Percentiles rank a stretch among this genome's conserved stretches.
These are phyloP conservation scores for Hippoglossus hippoglossus DNA, from an alignment of 2,797 vertebrate genomes.

Conservation along the genomic window DNA sequence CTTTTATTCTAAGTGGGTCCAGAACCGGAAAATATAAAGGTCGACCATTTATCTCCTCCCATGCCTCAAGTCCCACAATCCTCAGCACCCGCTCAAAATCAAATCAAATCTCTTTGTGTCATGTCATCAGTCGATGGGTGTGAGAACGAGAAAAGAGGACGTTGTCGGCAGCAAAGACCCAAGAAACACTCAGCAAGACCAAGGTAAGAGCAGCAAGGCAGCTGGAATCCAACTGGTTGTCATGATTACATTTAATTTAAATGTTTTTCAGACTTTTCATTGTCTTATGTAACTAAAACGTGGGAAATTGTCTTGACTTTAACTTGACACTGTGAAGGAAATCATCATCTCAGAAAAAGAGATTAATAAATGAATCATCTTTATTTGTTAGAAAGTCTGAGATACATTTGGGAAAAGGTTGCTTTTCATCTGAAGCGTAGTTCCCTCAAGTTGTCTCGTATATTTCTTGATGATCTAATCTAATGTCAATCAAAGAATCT, in stretches of 20 bases:
- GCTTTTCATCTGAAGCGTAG: not conserved
- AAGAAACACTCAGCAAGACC: constrained; percentile 34
- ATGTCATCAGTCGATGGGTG: constrained; percentile 69
- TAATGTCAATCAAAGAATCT: not conserved
- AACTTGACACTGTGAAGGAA: not conserved
- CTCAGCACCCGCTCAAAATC: constrained; percentile 61
- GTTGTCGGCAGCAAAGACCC: constrained; percentile 23
- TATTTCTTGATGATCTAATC: not conserved
- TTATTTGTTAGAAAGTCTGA: not conserved
- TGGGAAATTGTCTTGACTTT: too few relatives aligned
- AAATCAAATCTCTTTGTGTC: constrained; percentile 69
- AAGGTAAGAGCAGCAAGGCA: constrained; percentile 64
- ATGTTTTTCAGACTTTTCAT: too few relatives aligned
- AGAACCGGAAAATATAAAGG: accelerated
- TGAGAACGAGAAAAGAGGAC: constrained; percentile 67
- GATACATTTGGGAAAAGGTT: not conserved
- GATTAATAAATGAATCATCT: not conserved
- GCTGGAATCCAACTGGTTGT: not conserved
- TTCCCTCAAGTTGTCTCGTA: not conserved
- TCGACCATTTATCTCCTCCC: not conserved
- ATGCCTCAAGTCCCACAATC: constrained; percentile 18
- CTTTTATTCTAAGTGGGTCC: not conserved
- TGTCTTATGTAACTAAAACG: not conserved
- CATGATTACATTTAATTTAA: not conserved
- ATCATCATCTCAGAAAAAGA: not conserved